Conservation (phyloP, 2,113 vertebrate species). For the Ceuthmochares aereus region DNA sequence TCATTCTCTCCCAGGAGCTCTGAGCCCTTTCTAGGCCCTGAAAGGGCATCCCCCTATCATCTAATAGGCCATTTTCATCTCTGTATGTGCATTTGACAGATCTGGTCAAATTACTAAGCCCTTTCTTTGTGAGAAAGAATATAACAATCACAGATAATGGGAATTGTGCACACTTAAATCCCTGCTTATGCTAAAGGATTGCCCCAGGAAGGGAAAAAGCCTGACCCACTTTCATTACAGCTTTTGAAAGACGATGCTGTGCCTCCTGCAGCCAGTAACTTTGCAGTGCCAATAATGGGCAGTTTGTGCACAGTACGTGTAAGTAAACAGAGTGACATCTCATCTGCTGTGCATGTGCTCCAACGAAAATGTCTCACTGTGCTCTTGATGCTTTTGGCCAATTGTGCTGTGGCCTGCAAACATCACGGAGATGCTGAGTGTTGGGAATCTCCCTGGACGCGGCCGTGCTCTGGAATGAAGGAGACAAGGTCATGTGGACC, state of each 20-base stretch:
- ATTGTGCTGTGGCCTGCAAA: background rate
- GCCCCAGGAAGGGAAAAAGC: slow-evolving; percentile 51
- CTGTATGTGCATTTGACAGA: slow-evolving; percentile 43
- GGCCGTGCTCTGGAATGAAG: background rate
- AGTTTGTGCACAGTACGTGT: slow-evolving; percentile 54
- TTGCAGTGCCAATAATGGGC: slow-evolving; percentile 46
- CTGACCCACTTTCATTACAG: slow-evolving; percentile 60
- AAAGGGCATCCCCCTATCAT: slow-evolving; percentile 52
- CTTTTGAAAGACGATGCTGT: slow-evolving; percentile 10
- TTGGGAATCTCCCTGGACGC: rapidly evolving
- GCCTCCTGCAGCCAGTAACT: slow-evolving; percentile 49
- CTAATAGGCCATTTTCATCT: slow-evolving; percentile 34
- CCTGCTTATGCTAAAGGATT: slow-evolving; percentile 66
- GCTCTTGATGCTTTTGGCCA: background rate
- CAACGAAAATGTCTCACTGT: background rate
- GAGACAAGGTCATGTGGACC: background rate
- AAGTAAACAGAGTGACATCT: slow-evolving; percentile 67
- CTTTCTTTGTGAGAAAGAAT: slow-evolving; percentile 49
- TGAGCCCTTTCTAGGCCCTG: slow-evolving; percentile 1
- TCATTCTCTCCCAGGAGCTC: background rate
- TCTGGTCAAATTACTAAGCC: slow-evolving; percentile 46
- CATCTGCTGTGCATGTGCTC: slow-evolving; percentile 21
- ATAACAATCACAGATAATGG: slow-evolving; percentile 47
- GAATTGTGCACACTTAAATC: slow-evolving; percentile 34
- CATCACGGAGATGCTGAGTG: background rate